A percentile compares a stretch with the other conserved stretches of the same genome.
phyloP scores from a whole-genome alignment of 2,797 vertebrate genomes.

The Cichlasoma orientale region DNA sequence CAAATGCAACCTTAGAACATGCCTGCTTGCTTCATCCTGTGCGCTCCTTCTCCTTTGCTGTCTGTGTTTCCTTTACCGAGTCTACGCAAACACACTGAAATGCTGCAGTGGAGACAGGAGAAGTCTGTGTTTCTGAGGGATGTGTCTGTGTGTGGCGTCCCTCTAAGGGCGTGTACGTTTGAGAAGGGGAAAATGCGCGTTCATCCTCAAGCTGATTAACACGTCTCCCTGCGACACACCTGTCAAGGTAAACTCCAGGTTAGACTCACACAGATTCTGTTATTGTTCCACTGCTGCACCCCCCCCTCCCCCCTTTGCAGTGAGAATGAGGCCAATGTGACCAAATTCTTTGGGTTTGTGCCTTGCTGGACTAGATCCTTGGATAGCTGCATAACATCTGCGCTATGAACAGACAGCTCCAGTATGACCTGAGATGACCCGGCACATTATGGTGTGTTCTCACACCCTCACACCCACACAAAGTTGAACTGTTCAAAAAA shows the following conservation, averaged over 20 bases:
- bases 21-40: slow-evolving; percentile 12
- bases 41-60: neutral
- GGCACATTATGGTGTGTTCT: slow-evolving; percentile 38
- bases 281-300: slow-evolving; percentile 43
- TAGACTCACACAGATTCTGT: slow-evolving; percentile 14
- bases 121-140: slow-evolving; percentile 8
- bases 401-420: slow-evolving; percentile 52
- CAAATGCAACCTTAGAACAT: slow-evolving; percentile 17
- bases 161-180: slow-evolving; percentile 3
- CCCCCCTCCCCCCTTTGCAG: neutral
- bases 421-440: slow-evolving; percentile 58
- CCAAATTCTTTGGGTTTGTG: slow-evolving; percentile 32
- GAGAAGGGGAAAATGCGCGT: slow-evolving; percentile 3
- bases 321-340: slow-evolving; percentile 34
- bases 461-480: slow-evolving; percentile 27
- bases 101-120: neutral
- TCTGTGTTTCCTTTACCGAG: slow-evolving; percentile 16
- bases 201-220: slow-evolving; percentile 25
- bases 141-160: slow-evolving; percentile 1
- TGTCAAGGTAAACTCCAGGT: slow-evolving; percentile 19
- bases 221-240: slow-evolving; percentile 28
- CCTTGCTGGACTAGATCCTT: slow-evolving; percentile 40
- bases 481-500: slow-evolving; percentile 20
- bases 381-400: slow-evolving; percentile 49
- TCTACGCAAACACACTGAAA: slow-evolving; percentile 14